phyloP scores from a whole-genome alignment of 2,113 vertebrate species.

The Clinocottus analis region DNA sequence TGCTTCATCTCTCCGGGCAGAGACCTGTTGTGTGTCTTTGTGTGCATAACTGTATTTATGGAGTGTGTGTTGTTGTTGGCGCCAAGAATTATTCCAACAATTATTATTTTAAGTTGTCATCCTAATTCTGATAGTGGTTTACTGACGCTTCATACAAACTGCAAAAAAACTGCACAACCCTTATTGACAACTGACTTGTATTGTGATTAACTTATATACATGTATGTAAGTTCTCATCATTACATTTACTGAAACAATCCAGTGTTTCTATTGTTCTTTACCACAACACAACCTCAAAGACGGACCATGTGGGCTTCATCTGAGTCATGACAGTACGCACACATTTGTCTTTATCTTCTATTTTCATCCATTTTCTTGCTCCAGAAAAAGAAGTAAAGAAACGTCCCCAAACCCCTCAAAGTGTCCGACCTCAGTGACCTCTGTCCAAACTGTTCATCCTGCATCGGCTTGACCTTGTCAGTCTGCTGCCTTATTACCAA shows the following conservation, averaged over 20 bases:
- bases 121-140: neutral
- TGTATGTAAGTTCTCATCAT: neutral
- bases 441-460: constrained; percentile 69
- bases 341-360: constrained; percentile 15
- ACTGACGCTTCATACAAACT: neutral
- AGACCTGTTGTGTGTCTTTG: neutral
- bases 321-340: neutral
- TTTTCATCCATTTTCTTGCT: constrained; percentile 31
- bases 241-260: neutral
- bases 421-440: constrained; percentile 69
- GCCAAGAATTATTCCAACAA: no score
- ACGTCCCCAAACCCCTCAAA: constrained; percentile 51
- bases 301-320: neutral
- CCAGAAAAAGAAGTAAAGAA: constrained; percentile 3
- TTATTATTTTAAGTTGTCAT: no score
- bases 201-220: neutral
- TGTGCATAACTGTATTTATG: no score
- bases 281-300: neutral
- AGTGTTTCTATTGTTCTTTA: neutral
- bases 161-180: neutral
- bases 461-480: constrained; percentile 82
- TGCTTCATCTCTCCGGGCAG: neutral
- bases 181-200: neutral
- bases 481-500: constrained; percentile 64
- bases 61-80: no score